Base-by-base conservation (phyloP, 2,888 invertebrate species). In the Ophion obscuratus region DNA sequence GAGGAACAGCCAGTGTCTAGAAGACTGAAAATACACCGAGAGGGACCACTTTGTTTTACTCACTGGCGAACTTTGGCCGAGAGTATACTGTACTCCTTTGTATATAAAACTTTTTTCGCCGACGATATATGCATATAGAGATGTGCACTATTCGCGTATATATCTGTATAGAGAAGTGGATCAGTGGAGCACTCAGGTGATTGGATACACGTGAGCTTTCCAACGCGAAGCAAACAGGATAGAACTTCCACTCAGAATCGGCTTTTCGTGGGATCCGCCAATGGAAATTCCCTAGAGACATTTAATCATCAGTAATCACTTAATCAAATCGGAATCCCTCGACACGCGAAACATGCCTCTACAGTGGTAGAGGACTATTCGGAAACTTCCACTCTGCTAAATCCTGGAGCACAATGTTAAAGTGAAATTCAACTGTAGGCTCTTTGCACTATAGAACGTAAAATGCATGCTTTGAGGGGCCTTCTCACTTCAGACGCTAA, bases 131-230 rank as follows among this genome's bases (percentile, higher is more conserved):
- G 17, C 14, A 66, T 62, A 62, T 24, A 24, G 3, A 62, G 24
- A 66, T 20, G 9, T 64, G 61, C 24, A 44, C 47, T 31, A 53
- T 61, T 24, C 44, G 68, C 57, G 36, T 36, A 68, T 68, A 36
- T 57, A 57, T 20, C 6, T 59, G 57, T 70, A 79, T 70, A 79
- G 20, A 70, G 24, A 66, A 57, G 59, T 7, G 70, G n/a, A 64
- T 44, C 17, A 44, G 10, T n/a, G 73, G 67, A 88, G 87, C 87
- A 86, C 86, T 88, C 87, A 82, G 79, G 87, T 88, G 86, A 88
- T 88, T 88, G 86, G 87, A 73, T 86, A 79, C 79, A 86, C 84
- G 84, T 85, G 79, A 83, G 79, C 83, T 71, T 71, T 40, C 53
- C 47, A 70, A 36, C 68, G 64, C 40, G 27, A 44, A 59, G 76